Conservation (phyloP, 2,797 vertebrate genomes). For the Poecilia gillii region DNA sequence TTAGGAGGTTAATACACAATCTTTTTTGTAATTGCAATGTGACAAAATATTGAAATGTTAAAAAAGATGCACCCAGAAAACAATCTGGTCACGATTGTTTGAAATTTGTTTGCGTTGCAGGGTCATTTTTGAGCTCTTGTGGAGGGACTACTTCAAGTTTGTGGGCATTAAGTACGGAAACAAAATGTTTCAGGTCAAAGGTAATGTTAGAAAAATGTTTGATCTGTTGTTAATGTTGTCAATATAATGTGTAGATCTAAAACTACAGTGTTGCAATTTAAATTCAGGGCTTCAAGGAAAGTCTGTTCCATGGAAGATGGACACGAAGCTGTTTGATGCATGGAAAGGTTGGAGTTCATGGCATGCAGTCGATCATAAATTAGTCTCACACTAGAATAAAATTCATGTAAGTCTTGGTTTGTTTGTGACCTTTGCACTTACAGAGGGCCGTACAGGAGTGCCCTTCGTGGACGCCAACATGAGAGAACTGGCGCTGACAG, state of each 20-base stretch:
- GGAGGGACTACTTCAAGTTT: slow-evolving; percentile 88
- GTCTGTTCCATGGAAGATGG: slow-evolving; percentile 84
- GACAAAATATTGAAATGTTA: background rate
- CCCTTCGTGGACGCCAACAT: slow-evolving; percentile 90
- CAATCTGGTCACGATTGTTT: background rate
- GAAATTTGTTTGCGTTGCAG: slow-evolving; percentile 55
- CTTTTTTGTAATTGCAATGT: background rate
- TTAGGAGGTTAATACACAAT: background rate
- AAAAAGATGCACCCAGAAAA: background rate
- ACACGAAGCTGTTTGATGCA: slow-evolving; percentile 79
- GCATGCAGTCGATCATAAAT: background rate
- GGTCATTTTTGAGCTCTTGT: slow-evolving; percentile 88
- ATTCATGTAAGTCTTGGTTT: background rate
- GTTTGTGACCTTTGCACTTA: slow-evolving; percentile 2
- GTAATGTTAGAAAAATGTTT: slow-evolving; percentile 55
- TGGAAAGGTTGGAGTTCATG: slow-evolving; percentile 84
- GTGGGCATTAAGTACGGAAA: slow-evolving; percentile 83
- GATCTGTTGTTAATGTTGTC: background rate
- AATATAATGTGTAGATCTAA: background rate
- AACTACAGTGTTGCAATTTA: slow-evolving; percentile 1
- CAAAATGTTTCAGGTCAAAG: slow-evolving; percentile 80
- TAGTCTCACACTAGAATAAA: background rate
- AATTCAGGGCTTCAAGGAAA: slow-evolving; percentile 85
- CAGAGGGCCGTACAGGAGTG: slow-evolving; percentile 85
- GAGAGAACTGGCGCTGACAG: slow-evolving; percentile 83